A percentile compares a stretch with the other conserved stretches of the same genome.
Conservation (phyloP, 2,797 vertebrate genomes). For the Myiothlypis coronata region DNA sequence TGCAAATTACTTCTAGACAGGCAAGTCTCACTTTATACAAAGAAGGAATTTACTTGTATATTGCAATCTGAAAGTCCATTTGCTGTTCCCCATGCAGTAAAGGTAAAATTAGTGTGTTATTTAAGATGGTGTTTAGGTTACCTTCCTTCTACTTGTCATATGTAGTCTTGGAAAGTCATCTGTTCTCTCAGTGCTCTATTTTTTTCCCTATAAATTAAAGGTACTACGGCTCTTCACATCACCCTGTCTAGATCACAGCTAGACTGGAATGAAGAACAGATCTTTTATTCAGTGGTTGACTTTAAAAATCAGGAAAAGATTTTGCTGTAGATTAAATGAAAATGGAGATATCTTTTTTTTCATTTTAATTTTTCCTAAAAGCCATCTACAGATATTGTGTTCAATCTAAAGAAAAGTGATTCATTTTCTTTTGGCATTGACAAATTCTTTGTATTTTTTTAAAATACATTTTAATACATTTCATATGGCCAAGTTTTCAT, state of each 20-base stretch:
- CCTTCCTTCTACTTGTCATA: not conserved
- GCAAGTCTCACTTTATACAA: not conserved
- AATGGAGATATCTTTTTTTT: not conserved
- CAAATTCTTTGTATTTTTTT: not conserved
- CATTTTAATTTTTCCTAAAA: not conserved
- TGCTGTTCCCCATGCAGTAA: not conserved
- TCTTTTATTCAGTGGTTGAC: not conserved
- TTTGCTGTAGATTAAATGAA: not conserved
- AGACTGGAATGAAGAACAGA: not conserved
- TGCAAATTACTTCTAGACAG: not conserved
- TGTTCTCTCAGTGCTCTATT: not conserved
- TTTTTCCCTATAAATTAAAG: not conserved
- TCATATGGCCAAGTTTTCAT: not conserved
- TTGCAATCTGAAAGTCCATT: not conserved
- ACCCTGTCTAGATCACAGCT: not conserved
- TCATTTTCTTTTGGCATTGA: not conserved
- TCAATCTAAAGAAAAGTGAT: not conserved
- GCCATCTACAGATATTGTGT: not conserved
- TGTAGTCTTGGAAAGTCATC: not conserved
- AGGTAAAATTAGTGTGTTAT: not conserved
- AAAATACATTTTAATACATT: not conserved
- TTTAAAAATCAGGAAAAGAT: not conserved
- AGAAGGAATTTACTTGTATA: not conserved
- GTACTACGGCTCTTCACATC: not conserved
- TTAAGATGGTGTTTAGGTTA: not conserved